Base-by-base conservation (phyloP, 2,888 invertebrate genomes). In the Pelosia muscerda region DNA sequence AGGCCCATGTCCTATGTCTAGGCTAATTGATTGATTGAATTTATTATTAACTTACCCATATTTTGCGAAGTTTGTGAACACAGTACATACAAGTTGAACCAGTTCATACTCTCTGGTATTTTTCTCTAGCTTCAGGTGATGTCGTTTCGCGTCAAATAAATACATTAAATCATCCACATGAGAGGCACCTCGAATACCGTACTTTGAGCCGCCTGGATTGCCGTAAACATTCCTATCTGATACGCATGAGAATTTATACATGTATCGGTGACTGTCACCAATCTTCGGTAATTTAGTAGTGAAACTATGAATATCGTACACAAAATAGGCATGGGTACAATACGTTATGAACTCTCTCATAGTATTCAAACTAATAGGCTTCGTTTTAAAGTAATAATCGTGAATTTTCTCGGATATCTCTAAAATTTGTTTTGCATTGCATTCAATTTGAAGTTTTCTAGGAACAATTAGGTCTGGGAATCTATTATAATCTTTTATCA, bases 1-100 rank as follows among this genome's bases (percentile, higher is more conserved):
- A n/a, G n/a, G n/a, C n/a, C n/a, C n/a, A n/a, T n/a, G n/a, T n/a
- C n/a, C n/a, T n/a, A n/a, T n/a, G n/a, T n/a, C n/a, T n/a, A n/a
- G n/a, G n/a, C n/a, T 28, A 28, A 28, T 28, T 28, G 6, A 2
- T 28, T 28, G 28, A 28, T 28, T 4, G 2, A 2, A 34, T 34
- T 10, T 34, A 11, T 10, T 34, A 22, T 63, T 54, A 31, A 83
- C 89, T 87, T 70, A 91, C 92, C 92, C 90, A 70, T 82, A 87
- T 79, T 90, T 90, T 3, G 90, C 91, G 62, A 91, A 91, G 71
- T 91, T 92, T 0, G 88, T 89, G 57, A 91, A 91, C 2, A 90
- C 65, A 0, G 78, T 72, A 69, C 89, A 89, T 0, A 82, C 83
- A 25, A 88, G 82, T 26, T 87, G 78, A 2, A 92, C 76, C 70